Percentiles rank a stretch among this genome's conserved stretches.
Conservation (phyloP, 2,888 invertebrate species). For the Apantesis nais region DNA sequence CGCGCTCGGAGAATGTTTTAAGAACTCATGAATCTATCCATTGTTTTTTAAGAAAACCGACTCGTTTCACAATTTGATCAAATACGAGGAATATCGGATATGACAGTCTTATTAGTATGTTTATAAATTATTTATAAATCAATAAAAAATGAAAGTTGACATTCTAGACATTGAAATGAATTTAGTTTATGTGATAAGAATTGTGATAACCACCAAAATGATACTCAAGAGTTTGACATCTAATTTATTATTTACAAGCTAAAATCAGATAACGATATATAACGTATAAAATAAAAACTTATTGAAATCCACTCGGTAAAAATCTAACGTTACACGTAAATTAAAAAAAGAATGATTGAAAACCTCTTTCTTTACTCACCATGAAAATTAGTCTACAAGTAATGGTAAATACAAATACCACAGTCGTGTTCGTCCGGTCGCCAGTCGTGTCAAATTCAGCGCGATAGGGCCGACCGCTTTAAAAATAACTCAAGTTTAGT, state of each 20-base stretch:
- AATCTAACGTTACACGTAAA: neutral
- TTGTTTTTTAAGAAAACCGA: too few relatives aligned
- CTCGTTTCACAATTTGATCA: neutral
- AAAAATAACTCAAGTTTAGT: conserved; percentile 8
- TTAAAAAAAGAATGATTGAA: neutral
- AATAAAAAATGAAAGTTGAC: neutral
- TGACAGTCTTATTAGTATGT: neutral
- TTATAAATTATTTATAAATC: neutral
- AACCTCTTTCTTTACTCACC: neutral
- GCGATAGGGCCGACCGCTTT: neutral
- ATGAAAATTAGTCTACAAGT: neutral
- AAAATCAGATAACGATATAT: too few relatives aligned
- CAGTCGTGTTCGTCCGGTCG: neutral
- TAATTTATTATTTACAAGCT: neutral
- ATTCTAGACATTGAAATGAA: neutral
- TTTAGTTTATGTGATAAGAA: neutral
- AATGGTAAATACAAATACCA: neutral
- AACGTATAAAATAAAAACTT: neutral
- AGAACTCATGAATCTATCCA: too few relatives aligned
- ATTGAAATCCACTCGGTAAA: too few relatives aligned
- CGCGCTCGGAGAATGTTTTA: too few relatives aligned
- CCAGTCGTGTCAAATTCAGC: neutral
- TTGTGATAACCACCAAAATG: neutral
- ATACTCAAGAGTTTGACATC: neutral
- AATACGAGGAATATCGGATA: neutral